Conservation (phyloP, 2,888 invertebrate genomes). For the Emmelina monodactyla region DNA sequence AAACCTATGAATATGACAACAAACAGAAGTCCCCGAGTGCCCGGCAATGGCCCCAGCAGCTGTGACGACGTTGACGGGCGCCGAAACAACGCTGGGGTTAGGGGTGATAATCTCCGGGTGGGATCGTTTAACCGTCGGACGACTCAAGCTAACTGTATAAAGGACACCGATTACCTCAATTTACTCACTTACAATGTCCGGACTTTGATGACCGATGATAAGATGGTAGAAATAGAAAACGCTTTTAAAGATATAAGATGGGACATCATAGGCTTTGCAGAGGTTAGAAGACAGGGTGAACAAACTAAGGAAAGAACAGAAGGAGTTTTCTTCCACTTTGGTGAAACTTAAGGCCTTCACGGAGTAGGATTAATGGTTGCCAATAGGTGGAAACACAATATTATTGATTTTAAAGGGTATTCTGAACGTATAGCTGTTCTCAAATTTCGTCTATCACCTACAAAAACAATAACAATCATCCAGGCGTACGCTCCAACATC, state of each 20-base stretch:
- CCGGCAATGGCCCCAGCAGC: too few relatives aligned
- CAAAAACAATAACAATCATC: too few relatives aligned
- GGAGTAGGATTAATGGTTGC: slow-evolving; percentile 2
- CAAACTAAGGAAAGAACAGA: background rate
- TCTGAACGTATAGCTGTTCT: too few relatives aligned
- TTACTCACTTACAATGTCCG: background rate
- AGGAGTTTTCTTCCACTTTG: slow-evolving; percentile 1
- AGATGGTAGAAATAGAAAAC: background rate
- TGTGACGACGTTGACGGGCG: too few relatives aligned
- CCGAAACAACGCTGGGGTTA: too few relatives aligned
- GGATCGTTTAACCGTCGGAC: too few relatives aligned
- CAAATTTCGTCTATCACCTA: too few relatives aligned
- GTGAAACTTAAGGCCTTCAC: background rate
- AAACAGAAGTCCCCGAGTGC: background rate
- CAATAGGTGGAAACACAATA: slow-evolving; percentile 2
- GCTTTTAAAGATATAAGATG: background rate
- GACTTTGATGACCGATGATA: background rate
- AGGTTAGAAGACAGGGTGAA: slow-evolving; percentile 1
- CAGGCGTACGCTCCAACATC: too few relatives aligned
- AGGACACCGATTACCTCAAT: background rate
- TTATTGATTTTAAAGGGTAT: slow-evolving; percentile 3
- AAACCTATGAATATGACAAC: too few relatives aligned
- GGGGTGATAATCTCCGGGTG: too few relatives aligned
- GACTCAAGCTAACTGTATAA: background rate
- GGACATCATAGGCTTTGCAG: background rate